Evolutionary conservation across 2,797 vertebrate species (phyloP).

Genomic region (Lagodon rhomboides): DNA sequence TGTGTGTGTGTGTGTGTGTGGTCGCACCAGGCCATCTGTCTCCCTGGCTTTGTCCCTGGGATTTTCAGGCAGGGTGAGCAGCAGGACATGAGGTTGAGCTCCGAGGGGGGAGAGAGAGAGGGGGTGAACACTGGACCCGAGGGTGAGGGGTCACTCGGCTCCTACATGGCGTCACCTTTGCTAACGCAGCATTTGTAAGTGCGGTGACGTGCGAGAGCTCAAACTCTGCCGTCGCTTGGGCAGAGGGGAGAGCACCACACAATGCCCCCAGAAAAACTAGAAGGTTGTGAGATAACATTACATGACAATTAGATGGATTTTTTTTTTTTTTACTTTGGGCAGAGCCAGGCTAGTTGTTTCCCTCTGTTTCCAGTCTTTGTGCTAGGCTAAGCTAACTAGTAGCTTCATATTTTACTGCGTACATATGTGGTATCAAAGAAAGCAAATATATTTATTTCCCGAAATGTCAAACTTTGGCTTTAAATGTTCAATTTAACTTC

Average conservation of each 20-base stretch:
- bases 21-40: conserved; percentile 58
- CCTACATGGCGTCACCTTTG: conserved; percentile 57
- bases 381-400: conserved; percentile 12
- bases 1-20: conserved; percentile 18
- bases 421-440: not conserved
- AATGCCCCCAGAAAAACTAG: not conserved
- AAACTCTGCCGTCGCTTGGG: conserved; percentile 23
- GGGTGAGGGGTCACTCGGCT: conserved; percentile 49
- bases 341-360: not conserved
- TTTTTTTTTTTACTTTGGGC: not conserved
- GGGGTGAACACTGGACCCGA: conserved; percentile 9
- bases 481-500: too few species aligned
- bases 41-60: conserved; percentile 56
- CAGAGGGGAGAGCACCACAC: conserved; percentile 2
- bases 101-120: not conserved
- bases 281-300: too few species aligned
- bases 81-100: conserved; percentile 13
- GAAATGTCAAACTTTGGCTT: not conserved
- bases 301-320: too few species aligned
- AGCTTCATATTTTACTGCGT: not conserved
- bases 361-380: not conserved
- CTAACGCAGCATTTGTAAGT: conserved; percentile 28
- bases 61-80: conserved; percentile 51
- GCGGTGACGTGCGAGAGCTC: conserved; percentile 5
- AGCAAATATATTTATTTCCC: not conserved